Evolutionary conservation across 2,888 invertebrate genomes (phyloP).

Genomic region (Meghimatium bilineatum): DNA sequence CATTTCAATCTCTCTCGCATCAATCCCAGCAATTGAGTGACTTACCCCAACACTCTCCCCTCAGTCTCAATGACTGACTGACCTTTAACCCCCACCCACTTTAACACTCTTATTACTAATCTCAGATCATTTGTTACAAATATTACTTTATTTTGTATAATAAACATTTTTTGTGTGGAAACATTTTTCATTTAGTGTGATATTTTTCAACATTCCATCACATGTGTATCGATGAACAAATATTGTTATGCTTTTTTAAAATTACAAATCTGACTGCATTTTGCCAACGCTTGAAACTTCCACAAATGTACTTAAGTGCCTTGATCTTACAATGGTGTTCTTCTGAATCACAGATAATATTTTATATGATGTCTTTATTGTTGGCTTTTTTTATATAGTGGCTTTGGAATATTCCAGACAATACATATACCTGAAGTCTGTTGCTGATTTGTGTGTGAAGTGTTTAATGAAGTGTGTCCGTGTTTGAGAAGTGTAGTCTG

Average conservation of each 20-base stretch:
- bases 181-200: neutral
- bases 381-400: neutral
- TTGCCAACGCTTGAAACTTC: neutral
- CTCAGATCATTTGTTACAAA: too few species aligned
- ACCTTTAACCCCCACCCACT: too few species aligned
- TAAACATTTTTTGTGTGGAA: neutral
- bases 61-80: too few species aligned
- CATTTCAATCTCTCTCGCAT: too few species aligned
- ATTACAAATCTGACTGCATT: neutral
- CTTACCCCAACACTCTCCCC: too few species aligned
- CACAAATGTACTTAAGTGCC: neutral
- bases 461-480: too few species aligned
- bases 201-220: neutral
- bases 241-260: neutral
- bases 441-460: neutral
- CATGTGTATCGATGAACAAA: neutral
- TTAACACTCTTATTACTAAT: too few species aligned
- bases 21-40: too few species aligned
- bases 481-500: too few species aligned
- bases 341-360: neutral
- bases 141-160: neutral
- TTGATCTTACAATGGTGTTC: neutral
- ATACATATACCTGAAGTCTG: neutral
- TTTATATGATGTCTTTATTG: neutral
- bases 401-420: constrained; percentile 1